Conservation (phyloP, 2,113 vertebrate species). For the Caranx ignobilis region DNA sequence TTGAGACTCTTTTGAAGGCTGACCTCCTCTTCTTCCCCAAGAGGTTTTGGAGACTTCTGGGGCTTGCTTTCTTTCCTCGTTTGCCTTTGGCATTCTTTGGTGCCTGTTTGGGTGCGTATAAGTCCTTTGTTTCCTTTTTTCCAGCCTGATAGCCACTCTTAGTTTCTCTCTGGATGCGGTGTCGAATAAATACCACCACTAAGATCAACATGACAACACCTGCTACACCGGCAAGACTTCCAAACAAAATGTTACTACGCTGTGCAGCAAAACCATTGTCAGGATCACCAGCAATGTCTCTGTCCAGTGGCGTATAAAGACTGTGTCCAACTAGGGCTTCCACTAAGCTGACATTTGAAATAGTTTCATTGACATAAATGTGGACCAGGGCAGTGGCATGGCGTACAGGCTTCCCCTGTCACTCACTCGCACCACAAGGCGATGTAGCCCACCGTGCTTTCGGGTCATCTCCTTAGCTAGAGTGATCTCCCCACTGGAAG, state of each 20-base stretch:
- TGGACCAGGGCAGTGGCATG: slow-evolving; percentile 94
- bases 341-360: slow-evolving; percentile 93
- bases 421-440: slow-evolving; percentile 94
- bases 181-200: slow-evolving; percentile 92
- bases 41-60: slow-evolving; percentile 91
- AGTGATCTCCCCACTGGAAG: slow-evolving; percentile 93
- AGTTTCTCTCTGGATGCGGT: slow-evolving; percentile 94
- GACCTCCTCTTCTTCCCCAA: slow-evolving; percentile 90
- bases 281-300: slow-evolving; percentile 96
- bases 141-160: slow-evolving; percentile 99
- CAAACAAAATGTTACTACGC: slow-evolving; percentile 95
- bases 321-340: slow-evolving; percentile 96
- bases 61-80: slow-evolving; percentile 94
- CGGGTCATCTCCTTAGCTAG: slow-evolving; percentile 94
- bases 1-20: slow-evolving; percentile 97
- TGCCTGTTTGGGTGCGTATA: slow-evolving; percentile 95
- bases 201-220: slow-evolving; percentile 94
- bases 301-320: slow-evolving; percentile 94
- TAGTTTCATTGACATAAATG: slow-evolving; percentile 97
- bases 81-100: slow-evolving; percentile 93
- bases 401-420: slow-evolving; percentile 93
- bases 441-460: slow-evolving; percentile 95
- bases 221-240: slow-evolving; percentile 95
- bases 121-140: slow-evolving; percentile 98
- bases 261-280: slow-evolving; percentile 94